Conservation (phyloP, 2,113 vertebrate species). For the Tyto alba region DNA sequence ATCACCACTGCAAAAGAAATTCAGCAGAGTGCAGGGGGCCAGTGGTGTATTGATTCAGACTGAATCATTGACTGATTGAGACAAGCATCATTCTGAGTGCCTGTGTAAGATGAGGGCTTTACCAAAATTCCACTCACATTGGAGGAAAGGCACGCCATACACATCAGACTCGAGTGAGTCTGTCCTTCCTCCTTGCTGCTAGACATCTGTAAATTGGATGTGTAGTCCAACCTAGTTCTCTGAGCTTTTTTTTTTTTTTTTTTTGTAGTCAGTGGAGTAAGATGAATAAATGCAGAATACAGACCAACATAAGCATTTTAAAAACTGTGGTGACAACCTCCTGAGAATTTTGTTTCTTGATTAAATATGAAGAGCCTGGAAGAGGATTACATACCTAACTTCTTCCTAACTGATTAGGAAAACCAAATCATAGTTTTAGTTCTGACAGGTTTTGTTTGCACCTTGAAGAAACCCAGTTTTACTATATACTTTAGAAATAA, state of each 20-base stretch:
- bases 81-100: neutral
- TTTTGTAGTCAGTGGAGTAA: neutral
- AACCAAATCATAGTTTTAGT: neutral
- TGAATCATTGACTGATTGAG: too few species aligned
- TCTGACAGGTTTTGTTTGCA: neutral
- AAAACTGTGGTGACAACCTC: neutral
- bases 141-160: neutral
- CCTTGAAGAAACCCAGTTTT: neutral
- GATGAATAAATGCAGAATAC: neutral
- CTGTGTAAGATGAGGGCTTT: neutral
- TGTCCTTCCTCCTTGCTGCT: neutral
- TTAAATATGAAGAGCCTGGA: neutral
- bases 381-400: neutral
- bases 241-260: too few species aligned
- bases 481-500: neutral
- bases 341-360: neutral
- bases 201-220: neutral
- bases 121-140: neutral
- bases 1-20: neutral
- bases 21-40: neutral
- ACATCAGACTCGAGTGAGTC: rapidly evolving
- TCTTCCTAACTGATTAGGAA: neutral
- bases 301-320: neutral
- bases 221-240: neutral
- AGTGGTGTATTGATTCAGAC: too few species aligned